These are phyloP conservation scores for Dipus sagitta DNA, from an alignment of 2,797 vertebrate genomes.

Conservation along the genomic window DNA sequence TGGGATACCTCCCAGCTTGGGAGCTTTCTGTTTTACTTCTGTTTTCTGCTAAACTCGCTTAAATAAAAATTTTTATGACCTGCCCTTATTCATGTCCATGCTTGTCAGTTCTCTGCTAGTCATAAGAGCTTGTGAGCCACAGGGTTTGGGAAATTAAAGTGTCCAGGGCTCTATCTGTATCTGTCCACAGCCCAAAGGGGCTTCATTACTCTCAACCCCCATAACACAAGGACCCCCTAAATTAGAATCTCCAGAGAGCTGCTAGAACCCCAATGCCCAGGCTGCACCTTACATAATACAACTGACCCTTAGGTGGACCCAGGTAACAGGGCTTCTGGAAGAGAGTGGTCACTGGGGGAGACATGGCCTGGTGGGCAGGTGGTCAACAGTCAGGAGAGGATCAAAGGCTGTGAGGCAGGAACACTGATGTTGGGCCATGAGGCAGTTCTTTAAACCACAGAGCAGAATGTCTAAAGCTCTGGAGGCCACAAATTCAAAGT, in stretches of 20 bases:
- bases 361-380: fast-evolving
- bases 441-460: fast-evolving
- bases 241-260: not conserved
- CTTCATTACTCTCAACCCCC: too few species aligned
- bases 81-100: too few species aligned
- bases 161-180: too few species aligned
- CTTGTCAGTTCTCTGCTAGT: too few species aligned
- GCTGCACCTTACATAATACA: not conserved
- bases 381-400: not conserved
- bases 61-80: too few species aligned
- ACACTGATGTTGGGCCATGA: not conserved
- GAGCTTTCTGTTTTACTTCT: too few species aligned
- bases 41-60: too few species aligned
- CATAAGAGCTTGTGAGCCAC: too few species aligned
- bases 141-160: too few species aligned
- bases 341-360: not conserved
- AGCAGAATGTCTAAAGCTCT: not conserved
- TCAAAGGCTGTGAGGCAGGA: not conserved
- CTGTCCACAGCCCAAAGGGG: too few species aligned
- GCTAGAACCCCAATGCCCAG: not conserved
- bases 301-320: not conserved
- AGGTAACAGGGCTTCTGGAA: not conserved
- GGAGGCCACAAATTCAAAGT: not conserved
- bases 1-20: too few species aligned
- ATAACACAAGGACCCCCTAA: not conserved